A percentile compares a stretch with the other conserved stretches of the same genome.
Conservation (phyloP, 2,888 invertebrate species). For the Prionchulus punctatus region DNA sequence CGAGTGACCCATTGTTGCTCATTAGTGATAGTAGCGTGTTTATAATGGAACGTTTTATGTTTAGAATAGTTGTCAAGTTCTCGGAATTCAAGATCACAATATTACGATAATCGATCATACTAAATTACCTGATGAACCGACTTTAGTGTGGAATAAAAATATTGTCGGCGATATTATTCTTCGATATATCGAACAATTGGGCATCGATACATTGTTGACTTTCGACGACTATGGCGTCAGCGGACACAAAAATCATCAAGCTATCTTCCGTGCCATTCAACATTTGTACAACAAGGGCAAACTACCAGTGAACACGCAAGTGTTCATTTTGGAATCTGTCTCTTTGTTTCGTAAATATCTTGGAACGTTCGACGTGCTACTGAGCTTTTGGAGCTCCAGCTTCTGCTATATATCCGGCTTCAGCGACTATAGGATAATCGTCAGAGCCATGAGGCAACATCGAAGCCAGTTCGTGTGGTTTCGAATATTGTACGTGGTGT, state of each 20-base stretch:
- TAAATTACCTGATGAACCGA: conserved; percentile 58
- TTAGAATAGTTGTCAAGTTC: conserved; percentile 51
- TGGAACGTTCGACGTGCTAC: conserved; percentile 29
- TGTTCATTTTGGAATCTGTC: conserved; percentile 25
- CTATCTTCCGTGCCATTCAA: conserved; percentile 19
- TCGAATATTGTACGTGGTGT: conserved; percentile 62
- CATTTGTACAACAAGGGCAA: conserved; percentile 17
- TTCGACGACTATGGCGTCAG: conserved; percentile 60
- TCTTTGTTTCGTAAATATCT: conserved; percentile 33
- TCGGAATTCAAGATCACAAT: conserved; percentile 61
- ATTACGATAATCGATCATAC: conserved; percentile 46
- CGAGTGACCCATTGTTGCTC: background rate
- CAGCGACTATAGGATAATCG: conserved; percentile 9
- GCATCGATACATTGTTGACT: conserved; percentile 49
- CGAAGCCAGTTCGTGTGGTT: conserved; percentile 86
- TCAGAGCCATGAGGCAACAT: conserved; percentile 51
- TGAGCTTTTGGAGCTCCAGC: conserved; percentile 22
- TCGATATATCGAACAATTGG: conserved; percentile 15
- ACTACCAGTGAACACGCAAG: conserved; percentile 20
- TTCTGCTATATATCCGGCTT: conserved; percentile 23
- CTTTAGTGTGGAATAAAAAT: conserved; percentile 56
- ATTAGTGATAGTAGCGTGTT: background rate
- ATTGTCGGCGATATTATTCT: conserved; percentile 16
- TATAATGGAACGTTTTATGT: background rate
- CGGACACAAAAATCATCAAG: conserved; percentile 33